These are phyloP conservation scores for Drosophila incognita DNA, from an alignment of 2,888 invertebrate genomes.

Conservation along the genomic window DNA sequence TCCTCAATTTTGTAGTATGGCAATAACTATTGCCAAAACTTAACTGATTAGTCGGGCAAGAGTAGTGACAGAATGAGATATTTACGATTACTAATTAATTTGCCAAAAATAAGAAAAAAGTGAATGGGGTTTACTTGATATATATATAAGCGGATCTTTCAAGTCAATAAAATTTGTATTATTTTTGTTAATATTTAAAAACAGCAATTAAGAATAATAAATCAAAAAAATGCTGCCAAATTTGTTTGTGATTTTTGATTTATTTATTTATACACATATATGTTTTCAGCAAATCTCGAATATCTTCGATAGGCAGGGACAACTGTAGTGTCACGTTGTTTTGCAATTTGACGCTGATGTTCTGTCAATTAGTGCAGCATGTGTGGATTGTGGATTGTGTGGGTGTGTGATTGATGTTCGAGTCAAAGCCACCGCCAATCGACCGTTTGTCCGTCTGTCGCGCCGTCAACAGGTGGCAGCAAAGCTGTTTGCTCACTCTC, in stretches of 20 bases:
- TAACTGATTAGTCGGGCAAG: background rate
- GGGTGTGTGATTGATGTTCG: constrained; percentile 72
- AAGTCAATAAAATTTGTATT: accelerated
- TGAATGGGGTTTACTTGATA: background rate
- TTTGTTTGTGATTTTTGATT: background rate
- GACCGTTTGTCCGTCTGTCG: constrained; percentile 12
- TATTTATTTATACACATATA: too few species aligned
- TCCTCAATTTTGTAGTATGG: background rate
- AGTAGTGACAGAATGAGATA: background rate
- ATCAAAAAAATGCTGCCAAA: too few species aligned
- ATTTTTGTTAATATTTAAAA: background rate
- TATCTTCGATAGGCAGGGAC: constrained; percentile 17
- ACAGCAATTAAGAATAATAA: background rate
- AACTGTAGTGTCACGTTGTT: constrained; percentile 61
- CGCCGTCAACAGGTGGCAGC: constrained; percentile 59
- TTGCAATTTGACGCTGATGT: constrained; percentile 66
- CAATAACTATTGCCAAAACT: background rate
- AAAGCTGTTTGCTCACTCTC: constrained; percentile 48
- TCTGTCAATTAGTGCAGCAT: constrained; percentile 70
- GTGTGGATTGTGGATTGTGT: constrained; percentile 46
- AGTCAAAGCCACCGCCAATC: constrained; percentile 55
- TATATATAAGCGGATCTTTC: background rate
- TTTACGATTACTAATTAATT: background rate
- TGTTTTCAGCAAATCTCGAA: background rate
- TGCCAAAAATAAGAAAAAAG: background rate